Base-by-base conservation (phyloP, 2,113 vertebrate species). In the Corvus moneduloides region DNA sequence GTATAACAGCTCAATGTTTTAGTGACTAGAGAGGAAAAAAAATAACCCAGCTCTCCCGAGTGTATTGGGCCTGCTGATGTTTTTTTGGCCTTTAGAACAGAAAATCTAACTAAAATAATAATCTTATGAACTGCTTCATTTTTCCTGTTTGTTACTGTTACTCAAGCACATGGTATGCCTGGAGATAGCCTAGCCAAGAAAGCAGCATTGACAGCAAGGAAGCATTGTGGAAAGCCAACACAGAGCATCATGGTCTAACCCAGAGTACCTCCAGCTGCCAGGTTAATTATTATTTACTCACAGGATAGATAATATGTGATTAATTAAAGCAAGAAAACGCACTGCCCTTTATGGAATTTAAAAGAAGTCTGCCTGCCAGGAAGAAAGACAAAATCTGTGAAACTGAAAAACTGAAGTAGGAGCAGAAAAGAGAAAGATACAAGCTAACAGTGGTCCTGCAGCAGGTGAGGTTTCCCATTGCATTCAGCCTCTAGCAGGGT, bases 141-240 rank as follows among this genome's bases (percentile, higher is more conserved):
- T 95, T 96, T 75, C 66, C 83, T 93, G 74, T 92, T 95, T 94
- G 75, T 96, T 92, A 74, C 76, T 95, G 74, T 94, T 95, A 87
- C 91, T 90, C 83, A 95, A 92, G 69, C 79, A 82, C 88, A 68
- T 78, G 78, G 81, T 74, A 95, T 85, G 85, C 87, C 56, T 92
- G 91, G 91, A 96, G 43, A 56, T 89, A 92, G 74, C 27, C 44
- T 85, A 84, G 89, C 91, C 94, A 95, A 95, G 87, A 94, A 96
- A 90, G 73, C 56, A 89, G 82, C 13, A 12, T 4, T 78, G 82
- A 79, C 16, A 85, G 41, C 68, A 93, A 88, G 93, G 46, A 96
- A 96, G 86, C 2, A 2, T 49, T 84, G 33, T 17, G 73, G 71
- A 77, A n/a, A 88, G 35, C 81, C 72, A 94, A 54, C 39, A 86